Evolutionary conservation across 2,888 invertebrate species (phyloP).

Genomic region (Stenurella melanura): DNA sequence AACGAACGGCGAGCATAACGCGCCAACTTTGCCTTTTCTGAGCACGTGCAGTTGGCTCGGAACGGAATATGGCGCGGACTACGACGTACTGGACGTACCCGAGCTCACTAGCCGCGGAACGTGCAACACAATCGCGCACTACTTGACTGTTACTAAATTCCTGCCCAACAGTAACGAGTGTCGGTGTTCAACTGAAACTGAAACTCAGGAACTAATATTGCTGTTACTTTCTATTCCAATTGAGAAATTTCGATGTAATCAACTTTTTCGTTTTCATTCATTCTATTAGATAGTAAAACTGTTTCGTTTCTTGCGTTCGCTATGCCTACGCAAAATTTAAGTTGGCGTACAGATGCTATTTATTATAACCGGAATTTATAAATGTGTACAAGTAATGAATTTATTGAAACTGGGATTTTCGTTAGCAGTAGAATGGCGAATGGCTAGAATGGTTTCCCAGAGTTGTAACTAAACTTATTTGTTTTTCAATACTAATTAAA

Average conservation of each 20-base stretch:
- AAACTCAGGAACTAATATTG: slow-evolving; percentile 42
- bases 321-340: neutral
- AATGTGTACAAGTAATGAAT: neutral
- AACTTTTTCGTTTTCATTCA: slow-evolving; percentile 41
- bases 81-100: neutral
- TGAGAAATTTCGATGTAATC: slow-evolving; percentile 40
- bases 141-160: slow-evolving; percentile 29
- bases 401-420: neutral
- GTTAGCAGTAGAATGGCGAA: too few species aligned
- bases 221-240: slow-evolving; percentile 44
- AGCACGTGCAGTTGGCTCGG: slow-evolving; percentile 21
- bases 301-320: slow-evolving; percentile 16
- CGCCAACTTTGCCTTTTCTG: slow-evolving; percentile 33
- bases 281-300: slow-evolving; percentile 26
- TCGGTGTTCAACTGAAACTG: slow-evolving; percentile 36
- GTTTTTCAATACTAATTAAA: neutral
- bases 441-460: neutral
- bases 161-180: neutral
- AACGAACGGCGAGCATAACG: slow-evolving; percentile 19
- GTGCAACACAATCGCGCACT: slow-evolving; percentile 29
- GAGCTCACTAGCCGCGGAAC: slow-evolving; percentile 13
- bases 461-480: neutral
- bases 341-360: neutral
- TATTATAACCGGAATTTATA: too few species aligned
- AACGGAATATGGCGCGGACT: slow-evolving; percentile 35